These are phyloP conservation scores for Papilio gigon DNA, from an alignment of 2,888 invertebrate genomes.

Conservation along the genomic window DNA sequence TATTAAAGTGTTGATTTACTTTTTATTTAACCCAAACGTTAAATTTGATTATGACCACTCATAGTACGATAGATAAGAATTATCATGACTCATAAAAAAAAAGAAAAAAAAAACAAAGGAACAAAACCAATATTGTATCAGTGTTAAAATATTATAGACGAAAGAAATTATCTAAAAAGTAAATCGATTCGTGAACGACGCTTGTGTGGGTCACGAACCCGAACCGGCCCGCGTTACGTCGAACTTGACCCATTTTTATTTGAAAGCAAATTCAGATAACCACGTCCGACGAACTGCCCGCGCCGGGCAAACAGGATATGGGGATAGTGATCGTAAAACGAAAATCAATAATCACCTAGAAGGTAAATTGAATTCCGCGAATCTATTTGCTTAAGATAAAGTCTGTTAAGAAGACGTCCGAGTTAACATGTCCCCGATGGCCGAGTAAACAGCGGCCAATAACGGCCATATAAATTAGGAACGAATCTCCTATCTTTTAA, in stretches of 20 bases:
- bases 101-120: not conserved
- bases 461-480: constrained; percentile 74
- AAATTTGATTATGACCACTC: not conserved
- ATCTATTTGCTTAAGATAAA: constrained; percentile 77
- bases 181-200: constrained; percentile 8
- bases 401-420: constrained; percentile 71
- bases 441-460: constrained; percentile 69
- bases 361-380: constrained; percentile 70
- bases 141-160: constrained; percentile 12
- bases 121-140: not conserved
- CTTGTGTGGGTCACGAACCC: constrained; percentile 15
- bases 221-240: not conserved
- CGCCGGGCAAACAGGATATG: constrained; percentile 66
- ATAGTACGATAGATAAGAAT: not conserved
- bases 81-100: not conserved
- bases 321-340: constrained; percentile 53
- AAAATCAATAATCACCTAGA: constrained; percentile 70
- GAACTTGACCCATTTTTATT: constrained; percentile 31
- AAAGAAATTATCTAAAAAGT: constrained; percentile 1
- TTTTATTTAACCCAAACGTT: not conserved
- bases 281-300: constrained; percentile 39
- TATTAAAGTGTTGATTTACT: not conserved
- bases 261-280: constrained; percentile 35
- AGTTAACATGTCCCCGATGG: constrained; percentile 72
- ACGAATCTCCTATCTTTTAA: constrained; percentile 74